Base-by-base conservation (phyloP, 2,797 vertebrate species). In the Phylloscopus collybita region DNA sequence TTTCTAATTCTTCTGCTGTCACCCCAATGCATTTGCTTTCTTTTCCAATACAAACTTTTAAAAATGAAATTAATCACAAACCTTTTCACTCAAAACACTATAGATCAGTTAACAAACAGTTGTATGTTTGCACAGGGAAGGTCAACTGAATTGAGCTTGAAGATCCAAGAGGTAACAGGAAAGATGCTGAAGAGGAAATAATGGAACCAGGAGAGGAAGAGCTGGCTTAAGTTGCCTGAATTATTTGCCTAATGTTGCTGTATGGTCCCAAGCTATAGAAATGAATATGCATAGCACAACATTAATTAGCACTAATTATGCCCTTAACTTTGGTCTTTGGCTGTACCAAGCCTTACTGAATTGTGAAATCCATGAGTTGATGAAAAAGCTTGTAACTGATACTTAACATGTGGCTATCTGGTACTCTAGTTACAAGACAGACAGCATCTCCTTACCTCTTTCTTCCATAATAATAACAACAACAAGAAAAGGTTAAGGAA, bases 211-310 rank as follows among this genome's bases (percentile, higher is more conserved):
- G 25, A 76, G 11, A 72, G 34, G 21, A 76, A 56, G 73, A 91
- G 71, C 66, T 70, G 61, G 32, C 50, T 79, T 90, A 73, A 80
- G 40, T 34, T 80, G 53, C 22, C 76, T 71, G 51, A 54, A 88
- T 92, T 76, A 71, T 90, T 86, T 86, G 21, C 25, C 65, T 70
- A 53, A 75, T 64, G 70, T 26, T 50, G 45, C 40, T 60, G 51
- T 62, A 62, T 73, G 64, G 66, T 96, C 90, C 83, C 88, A 88
- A 92, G 87, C 82, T 88, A 72, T 21, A 88, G 66, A 96, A 95
- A 92, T 73, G 6, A 66, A 85, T 69, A 91, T 21, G 79, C 65
- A 86, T 36, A 92, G 70, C 53, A 76, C 74, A 94, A 59, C 70
- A 57, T 38, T 74, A 90, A 90, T 94, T 83, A 92, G 60, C 27